Base-by-base conservation (phyloP, 2,113 vertebrate genomes). In the Sylvilagus bachmani region DNA sequence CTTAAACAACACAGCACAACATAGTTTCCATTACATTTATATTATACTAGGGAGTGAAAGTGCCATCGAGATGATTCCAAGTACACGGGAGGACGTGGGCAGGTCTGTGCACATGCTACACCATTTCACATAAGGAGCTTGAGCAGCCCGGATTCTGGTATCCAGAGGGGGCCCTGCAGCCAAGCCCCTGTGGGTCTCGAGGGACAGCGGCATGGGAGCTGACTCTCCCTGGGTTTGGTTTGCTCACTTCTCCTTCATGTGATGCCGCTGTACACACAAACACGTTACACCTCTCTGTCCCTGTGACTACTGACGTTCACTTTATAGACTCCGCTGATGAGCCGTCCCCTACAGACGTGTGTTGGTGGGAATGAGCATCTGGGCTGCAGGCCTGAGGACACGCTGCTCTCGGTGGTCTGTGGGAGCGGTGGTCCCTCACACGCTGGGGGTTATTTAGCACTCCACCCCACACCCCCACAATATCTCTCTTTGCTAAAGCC, bases 401-500 rank as follows among this genome's bases (percentile, higher is more conserved):
- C 7, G 25, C 10, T 86, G 69, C 71, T 25, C 10, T 75, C 71
- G 55, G 79, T 73, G 55, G 79, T 81, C 49, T 75, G 29, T 75
- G 66, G 61, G 53, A 94, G n/a, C 14, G n/a, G 4, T n/a, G 49
- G 10, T 13, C 17, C 31, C 55, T 89, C 31, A 33, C 49, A 71
- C 49, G 62, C 27, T 67, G n/a, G 62, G 13, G 70, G 12, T 85
- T 69, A 70, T 64, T 75, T 64, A 82, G 17, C 19, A 49, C 1
- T 25, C 29, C 31, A 7, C 16, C 33, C 7, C 6, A 0, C 11
- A 22, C 19, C 27, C 7, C 19, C 61, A 89, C 69, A 78, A 36
- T 80, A 75, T 74, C 22, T 87, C 61, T 92, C 53, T 91, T 71
- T 36, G 36, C 27, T 85, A 58, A 90, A 84, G 67, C 66, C 70